Percentiles rank a stretch among this genome's conserved stretches.
Evolutionary conservation across 2,113 vertebrate genomes (phyloP).

Genomic region (Burhinus bistriatus): DNA sequence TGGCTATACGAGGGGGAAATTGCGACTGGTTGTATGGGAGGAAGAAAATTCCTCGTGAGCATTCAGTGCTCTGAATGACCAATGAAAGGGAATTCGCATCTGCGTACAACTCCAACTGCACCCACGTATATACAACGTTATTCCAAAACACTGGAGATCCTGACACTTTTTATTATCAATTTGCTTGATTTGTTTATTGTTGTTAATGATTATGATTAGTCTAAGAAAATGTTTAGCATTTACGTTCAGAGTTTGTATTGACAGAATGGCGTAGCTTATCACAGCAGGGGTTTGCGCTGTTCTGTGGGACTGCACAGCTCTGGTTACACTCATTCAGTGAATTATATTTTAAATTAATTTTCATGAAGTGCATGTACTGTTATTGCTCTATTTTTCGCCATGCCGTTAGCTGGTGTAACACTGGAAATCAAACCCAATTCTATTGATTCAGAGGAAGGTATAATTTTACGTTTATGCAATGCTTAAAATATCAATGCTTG

Average conservation of each 20-base stretch:
- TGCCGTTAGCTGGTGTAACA: background rate
- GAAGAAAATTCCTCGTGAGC: background rate
- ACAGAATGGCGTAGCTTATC: background rate
- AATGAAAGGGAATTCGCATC: background rate
- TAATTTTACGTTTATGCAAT: background rate
- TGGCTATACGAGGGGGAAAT: background rate
- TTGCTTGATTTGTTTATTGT: background rate
- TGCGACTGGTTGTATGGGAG: background rate
- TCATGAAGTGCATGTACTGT: background rate
- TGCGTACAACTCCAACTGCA: background rate
- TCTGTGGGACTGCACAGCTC: background rate
- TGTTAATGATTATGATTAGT: background rate
- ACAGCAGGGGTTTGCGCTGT: background rate
- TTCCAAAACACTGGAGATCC: background rate
- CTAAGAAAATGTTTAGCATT: background rate
- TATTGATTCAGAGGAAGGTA: background rate
- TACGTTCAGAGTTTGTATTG: background rate
- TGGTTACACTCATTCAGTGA: background rate
- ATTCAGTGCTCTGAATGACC: background rate
- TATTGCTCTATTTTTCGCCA: background rate
- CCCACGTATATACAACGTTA: fast-evolving
- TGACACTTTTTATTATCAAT: background rate
- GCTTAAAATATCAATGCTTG: background rate
- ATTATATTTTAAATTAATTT: background rate
- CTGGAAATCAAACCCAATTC: background rate